Base-by-base conservation (phyloP, 53 echinoderm and acorn worm species). In the Actinopyga echinites region DNA sequence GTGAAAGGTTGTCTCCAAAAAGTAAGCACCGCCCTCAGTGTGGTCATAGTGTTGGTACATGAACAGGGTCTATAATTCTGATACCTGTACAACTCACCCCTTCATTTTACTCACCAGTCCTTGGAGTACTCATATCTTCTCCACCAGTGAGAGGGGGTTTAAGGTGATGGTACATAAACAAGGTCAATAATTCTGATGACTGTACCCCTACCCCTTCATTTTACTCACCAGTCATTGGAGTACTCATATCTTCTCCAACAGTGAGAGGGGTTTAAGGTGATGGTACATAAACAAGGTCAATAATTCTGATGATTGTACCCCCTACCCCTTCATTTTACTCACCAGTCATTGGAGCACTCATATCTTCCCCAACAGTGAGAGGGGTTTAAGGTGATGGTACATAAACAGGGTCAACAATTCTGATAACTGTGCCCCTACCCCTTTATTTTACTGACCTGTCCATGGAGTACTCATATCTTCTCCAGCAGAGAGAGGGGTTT, bases 251-350 rank as follows among this genome's bases (percentile, higher is more conserved):
- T 96, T 94, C 65, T 94, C 97, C 28, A 78, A 82, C 43, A 89
- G 81, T 56, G 92, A 94, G 44, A 96, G 86, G 32, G 97, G 97
- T 80, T 85, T 94, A 38, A 96, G 67, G 80, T 96, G 90, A 56
- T 96, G 97, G 84, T 90, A 96, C 73, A 93, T 83, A 75, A 96
- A 96, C 40, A 96, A 85, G 12, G 97, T 94, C 12, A 96, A 89
- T 8, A 96, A 81, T 61, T 96, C 97, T 13, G 97, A 87, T 67
- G 87, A 90, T 68, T n/a, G n/a, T n/a, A n/a, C n/a, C n/a, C n/a
- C n/a, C n/a, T n/a, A n/a, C n/a, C n/a, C n/a, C n/a, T n/a, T 1
- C 56, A 15, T 55, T 55, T 93, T 55, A 28, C 90, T 90, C 63
- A 96, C 96, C 92, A 94, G 90, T 79, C 94, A 93, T 63, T 90